Base-by-base conservation (phyloP, 2,888 invertebrate species). In the Strigamia maritima region DNA sequence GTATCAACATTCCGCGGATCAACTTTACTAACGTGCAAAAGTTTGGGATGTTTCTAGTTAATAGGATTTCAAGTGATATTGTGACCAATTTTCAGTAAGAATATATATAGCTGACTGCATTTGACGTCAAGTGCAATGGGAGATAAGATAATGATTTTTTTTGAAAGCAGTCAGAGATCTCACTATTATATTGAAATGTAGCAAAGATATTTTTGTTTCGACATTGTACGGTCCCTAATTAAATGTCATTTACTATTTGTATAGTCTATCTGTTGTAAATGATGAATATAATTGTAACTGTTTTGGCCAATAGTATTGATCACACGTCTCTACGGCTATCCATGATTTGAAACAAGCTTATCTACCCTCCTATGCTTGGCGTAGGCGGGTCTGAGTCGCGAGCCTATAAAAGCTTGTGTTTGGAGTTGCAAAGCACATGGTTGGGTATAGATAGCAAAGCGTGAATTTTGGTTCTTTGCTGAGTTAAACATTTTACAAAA, bases 391-490 rank as follows among this genome's bases (percentile, higher is more conserved):
- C 65, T 65, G 65, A 65, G 6, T 16, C 28, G 26, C 24, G 14
- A 16, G 26, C 24, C 65, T 65, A 65, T 65, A 65, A 65, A 65
- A 65, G 65, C 65, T 26, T 7, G 65, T 26, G 65, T 6, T 26
- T 65, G 7, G 65, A 65, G 26, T 65, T 24, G 1, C 28, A 28
- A 65, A 65, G 65, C 65, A 65, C 65, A 28, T 65, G 65, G 65
- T 65, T 26, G 26, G 26, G 49, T 49, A 49, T n/a, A 49, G 49
- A 49, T 26, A 65, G 65, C 65, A 65, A 65, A 65, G 60, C 65
- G 28, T 16, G 10, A 65, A 24, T 65, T 65, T 28, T 8, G 49
- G 65, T 65, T 26, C 65, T 65, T 65, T 26, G 65, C 65, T 24
- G 65, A 12, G 24, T 49, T 49, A 49, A 49, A 49, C 49, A 65